These are phyloP conservation scores for Apolygus lucorum DNA, from an alignment of 1,140 invertebrate genomes.

Conservation along the genomic window DNA sequence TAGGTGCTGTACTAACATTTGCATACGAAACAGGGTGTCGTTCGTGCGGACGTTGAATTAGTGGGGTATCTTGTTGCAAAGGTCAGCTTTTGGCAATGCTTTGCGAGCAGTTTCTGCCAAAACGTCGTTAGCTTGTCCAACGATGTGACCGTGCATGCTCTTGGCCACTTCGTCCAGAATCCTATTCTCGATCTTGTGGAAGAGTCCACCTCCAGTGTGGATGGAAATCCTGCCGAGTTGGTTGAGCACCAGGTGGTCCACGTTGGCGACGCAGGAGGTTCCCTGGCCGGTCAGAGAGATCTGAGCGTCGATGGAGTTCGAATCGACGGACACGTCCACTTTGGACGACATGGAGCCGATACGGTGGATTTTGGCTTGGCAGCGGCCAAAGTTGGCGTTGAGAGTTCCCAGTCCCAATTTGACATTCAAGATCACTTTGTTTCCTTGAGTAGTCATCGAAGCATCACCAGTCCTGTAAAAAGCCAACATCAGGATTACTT, in stretches of 20 bases:
- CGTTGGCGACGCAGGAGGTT: conserved; percentile 11
- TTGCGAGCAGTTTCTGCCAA: neutral
- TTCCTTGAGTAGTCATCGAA: conserved; percentile 21
- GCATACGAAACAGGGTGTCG: too few relatives aligned
- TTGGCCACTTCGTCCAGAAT: conserved; percentile 7
- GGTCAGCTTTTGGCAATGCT: conserved; percentile 13
- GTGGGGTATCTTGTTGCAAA: conserved; percentile 22
- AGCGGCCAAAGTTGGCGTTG: neutral
- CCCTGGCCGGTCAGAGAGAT: conserved; percentile 5
- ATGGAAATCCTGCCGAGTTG: conserved; percentile 15
- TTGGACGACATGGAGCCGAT: conserved; percentile 7
- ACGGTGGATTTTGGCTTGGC: conserved; percentile 17
- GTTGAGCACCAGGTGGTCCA: conserved; percentile 12
- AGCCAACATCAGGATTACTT: too few relatives aligned
- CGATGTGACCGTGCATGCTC: neutral
- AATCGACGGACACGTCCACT: conserved; percentile 9
- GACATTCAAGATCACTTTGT: neutral
- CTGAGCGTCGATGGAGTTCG: conserved; percentile 22
- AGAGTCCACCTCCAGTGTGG: conserved; percentile 20
- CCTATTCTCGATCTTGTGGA: conserved; percentile 25
- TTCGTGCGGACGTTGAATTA: too few relatives aligned
- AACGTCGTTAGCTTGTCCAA: neutral
- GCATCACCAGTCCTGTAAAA: conserved; percentile 19
- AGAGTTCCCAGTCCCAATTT: conserved; percentile 17
- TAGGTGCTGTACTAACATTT: too few relatives aligned